Evolutionary conservation across 37 sponge, comb jelly and placozoan genomes (phyloP).

Genomic region (Corticium candelabrum): DNA sequence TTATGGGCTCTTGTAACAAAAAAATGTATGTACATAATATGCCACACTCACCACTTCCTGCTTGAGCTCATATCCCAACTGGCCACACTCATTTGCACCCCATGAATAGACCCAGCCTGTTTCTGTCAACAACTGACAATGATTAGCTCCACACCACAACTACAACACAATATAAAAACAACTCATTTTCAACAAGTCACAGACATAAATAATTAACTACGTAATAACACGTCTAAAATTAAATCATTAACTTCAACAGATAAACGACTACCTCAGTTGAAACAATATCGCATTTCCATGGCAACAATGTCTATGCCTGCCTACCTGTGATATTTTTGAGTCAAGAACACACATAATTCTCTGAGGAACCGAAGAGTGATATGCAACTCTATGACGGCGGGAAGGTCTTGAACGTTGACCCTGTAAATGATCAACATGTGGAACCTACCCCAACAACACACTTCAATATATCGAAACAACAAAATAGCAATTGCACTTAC

Average conservation of each 20-base stretch:
- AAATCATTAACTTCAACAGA: too few species aligned
- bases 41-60: too few species aligned
- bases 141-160: constrained; percentile 59
- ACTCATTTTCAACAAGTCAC: too few species aligned
- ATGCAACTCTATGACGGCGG: neutral
- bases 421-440: neutral
- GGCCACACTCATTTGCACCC: constrained; percentile 63
- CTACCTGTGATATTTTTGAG: neutral
- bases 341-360: neutral
- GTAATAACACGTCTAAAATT: too few species aligned
- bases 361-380: neutral
- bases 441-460: too few species aligned
- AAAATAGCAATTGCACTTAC: neutral
- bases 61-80: constrained; percentile 30
- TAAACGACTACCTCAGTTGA: too few species aligned
- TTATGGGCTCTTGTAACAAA: too few species aligned
- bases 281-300: too few species aligned
- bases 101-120: constrained; percentile 50
- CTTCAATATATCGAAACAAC: neutral
- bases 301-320: neutral
- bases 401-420: too few species aligned
- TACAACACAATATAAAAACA: constrained; percentile 6
- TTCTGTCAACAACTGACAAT: constrained; percentile 50
- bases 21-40: too few species aligned
- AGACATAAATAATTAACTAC: too few species aligned